Evolutionary conservation across 2,888 invertebrate species (phyloP).

Genomic region (Prosopocoilus inquinatus): DNA sequence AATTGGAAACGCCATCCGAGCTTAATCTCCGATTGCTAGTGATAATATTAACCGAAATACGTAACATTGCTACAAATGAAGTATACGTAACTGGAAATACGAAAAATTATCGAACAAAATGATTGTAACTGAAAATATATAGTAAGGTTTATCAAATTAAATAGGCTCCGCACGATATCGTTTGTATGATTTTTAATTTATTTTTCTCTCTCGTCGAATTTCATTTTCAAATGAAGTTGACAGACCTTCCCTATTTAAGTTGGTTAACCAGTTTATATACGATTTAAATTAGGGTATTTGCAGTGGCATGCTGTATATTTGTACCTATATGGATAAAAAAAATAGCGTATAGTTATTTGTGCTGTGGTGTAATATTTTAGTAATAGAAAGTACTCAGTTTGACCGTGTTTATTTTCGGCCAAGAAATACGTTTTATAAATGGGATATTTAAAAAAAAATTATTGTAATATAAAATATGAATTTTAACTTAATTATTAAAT

Average conservation of each 20-base stretch:
- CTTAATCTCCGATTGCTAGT: constrained; percentile 35
- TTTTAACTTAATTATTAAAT: constrained; percentile 36
- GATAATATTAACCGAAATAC: constrained; percentile 48
- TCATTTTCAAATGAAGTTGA: neutral
- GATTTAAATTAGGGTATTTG: constrained; percentile 39
- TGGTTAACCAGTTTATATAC: constrained; percentile 32
- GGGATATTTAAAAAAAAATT: constrained; percentile 14
- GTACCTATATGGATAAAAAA: constrained; percentile 53
- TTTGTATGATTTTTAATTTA: neutral
- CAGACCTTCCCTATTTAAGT: constrained; percentile 34
- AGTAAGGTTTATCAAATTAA: constrained; percentile 14
- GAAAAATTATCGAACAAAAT: constrained; percentile 19
- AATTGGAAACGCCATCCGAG: constrained; percentile 36
- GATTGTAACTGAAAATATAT: constrained; percentile 1
- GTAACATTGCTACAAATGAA: constrained; percentile 49
- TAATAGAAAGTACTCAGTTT: constrained; percentile 45
- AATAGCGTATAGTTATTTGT: constrained; percentile 53
- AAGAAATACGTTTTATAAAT: constrained; percentile 21
- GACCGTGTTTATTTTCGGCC: constrained; percentile 31
- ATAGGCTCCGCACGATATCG: constrained; percentile 1
- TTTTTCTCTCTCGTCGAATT: constrained; percentile 7
- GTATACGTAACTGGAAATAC: constrained; percentile 47
- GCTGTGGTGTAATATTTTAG: constrained; percentile 55
- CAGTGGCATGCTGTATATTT: constrained; percentile 52
- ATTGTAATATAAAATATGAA: constrained; percentile 22